Evolutionary conservation across 2,888 invertebrate genomes (phyloP), one percentile per base, ranked within the genome.

Genomic region (Drosophila sordidapex): DNA sequence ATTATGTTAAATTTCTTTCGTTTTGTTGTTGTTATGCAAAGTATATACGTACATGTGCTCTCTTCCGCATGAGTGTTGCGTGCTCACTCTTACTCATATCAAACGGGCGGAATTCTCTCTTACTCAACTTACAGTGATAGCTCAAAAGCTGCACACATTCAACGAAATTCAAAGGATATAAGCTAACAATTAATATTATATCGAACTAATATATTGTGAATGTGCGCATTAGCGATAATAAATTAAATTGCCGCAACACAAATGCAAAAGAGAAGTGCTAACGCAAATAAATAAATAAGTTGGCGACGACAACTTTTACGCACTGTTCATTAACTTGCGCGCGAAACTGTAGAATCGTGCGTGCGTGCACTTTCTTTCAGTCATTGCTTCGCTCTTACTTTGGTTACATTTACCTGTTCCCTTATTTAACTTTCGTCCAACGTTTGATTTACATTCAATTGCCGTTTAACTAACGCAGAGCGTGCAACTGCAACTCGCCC

Each of bases 331-430:
- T 15, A 21, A 81, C 74, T 72, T 70, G 36, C 53, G 36, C 56
- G n/a, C 13, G 18, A 1, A 13, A 79, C 74, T 80, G 70, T 82
- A 29, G 6, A 46, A 71, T 58, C 65, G 75, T 80, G 75, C 70
- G 70, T 79, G 68, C 75, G 69, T 49, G 64, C 64, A 76, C 82
- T 82, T 82, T 83, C 81, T 82, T 77, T 83, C 80, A 83, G 81
- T 74, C 82, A 80, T 79, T 83, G 79, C 77, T 67, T 67, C 56
- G 82, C 82, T 83, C 83, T 79, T 68, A 67, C 82, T 83, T 78
- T 71, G 82, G 74, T 69, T 72, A 74, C 79, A 77, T 57, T 82
- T 70, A 71, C 68, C 79, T 83, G 79, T 75, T 82, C 74, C 79
- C 82, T 78, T 80, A 74, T 83, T 82, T 83, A 72, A 74, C 57